Conservation (phyloP, 1,140 invertebrate species). For the Plodia interpunctella region DNA sequence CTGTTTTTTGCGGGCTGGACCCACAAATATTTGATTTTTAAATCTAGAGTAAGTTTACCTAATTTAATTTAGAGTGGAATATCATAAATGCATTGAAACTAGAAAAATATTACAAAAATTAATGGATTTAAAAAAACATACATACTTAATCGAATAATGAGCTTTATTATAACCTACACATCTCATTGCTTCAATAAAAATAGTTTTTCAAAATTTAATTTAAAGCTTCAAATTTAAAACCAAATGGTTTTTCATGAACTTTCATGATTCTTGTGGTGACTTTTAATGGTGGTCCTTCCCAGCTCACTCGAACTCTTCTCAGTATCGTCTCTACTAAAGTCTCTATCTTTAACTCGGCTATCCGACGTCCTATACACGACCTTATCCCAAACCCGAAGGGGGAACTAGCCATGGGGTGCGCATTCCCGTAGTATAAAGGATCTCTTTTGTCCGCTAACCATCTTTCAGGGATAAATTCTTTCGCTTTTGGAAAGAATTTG, state of each 20-base stretch:
- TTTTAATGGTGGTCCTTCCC: conserved; percentile 64
- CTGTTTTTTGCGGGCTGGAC: too few species aligned
- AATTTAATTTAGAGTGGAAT: too few species aligned
- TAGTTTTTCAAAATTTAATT: too few species aligned
- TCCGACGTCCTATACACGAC: conserved; percentile 78
- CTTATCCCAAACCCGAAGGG: conserved; percentile 81
- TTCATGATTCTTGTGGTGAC: conserved; percentile 44
- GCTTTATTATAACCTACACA: not conserved
- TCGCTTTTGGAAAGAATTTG: conserved; percentile 70
- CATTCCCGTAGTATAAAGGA: conserved; percentile 60
- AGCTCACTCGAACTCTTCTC: conserved; percentile 72
- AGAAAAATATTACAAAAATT: too few species aligned
- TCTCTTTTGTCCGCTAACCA: conserved; percentile 73
- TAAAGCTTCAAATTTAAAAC: conserved; percentile 44
- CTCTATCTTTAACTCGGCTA: conserved; percentile 85
- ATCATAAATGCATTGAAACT: too few species aligned
- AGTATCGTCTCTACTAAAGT: conserved; percentile 79
- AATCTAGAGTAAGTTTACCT: too few species aligned
- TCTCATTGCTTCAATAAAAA: too few species aligned
- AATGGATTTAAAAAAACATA: too few species aligned
- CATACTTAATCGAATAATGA: too few species aligned
- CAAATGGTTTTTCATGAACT: conserved; percentile 41
- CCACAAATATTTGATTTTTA: too few species aligned
- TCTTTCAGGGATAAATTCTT: conserved; percentile 79
- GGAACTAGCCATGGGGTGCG: conserved; percentile 77